Base-by-base conservation (phyloP, 2,797 vertebrate genomes). In the Erpetoichthys calabaricus region DNA sequence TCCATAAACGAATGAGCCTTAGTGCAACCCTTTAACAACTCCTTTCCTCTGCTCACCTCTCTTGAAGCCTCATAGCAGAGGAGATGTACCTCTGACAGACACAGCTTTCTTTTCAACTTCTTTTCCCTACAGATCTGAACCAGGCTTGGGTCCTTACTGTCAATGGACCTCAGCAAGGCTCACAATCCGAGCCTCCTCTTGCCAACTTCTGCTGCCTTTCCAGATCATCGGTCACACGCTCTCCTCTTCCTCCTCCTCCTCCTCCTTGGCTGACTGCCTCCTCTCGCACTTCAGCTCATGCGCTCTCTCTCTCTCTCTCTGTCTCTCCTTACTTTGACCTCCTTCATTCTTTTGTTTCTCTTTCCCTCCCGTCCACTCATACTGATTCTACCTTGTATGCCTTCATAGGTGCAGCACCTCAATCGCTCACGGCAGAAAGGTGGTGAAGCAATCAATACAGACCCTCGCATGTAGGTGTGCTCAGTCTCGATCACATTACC, bases 371-470 rank as follows among this genome's bases (percentile, higher is more conserved):
- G 8, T 43, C 9, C 49, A 7, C 42, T 44, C 4, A 3, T 3
- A 9, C n/a, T 8, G 54, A 2, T 7, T 49, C 10, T 51, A 7
- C 53, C 57, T 42, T 46, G 45, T 56, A 51, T 8, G 47, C 55
- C 6, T 55, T 56, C 45, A 53, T 45, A 2, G n/a, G 8, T 58
- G 56, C 56, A 3, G 49, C 45, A 52, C 59, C 56, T 57, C 60
- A 47, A 63, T 65, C 66, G 66, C 62, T 65, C 73, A 65, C 71
- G 73, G 68, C 73, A 70, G 76, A 75, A 74, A 73, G 70, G 61
- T 60, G 58, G 62, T 62, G 61, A 44, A 62, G 58, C 53, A 61
- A 62, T n/a, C 45, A 3, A 54, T 8, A 45, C 58, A 56, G 43
- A 59, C 52, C 53, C 47, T 51, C 65, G 63, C 61, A 64, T 70